These are phyloP conservation scores for Octomys mimax DNA, from an alignment of 2,797 vertebrate species.

Conservation along the genomic window DNA sequence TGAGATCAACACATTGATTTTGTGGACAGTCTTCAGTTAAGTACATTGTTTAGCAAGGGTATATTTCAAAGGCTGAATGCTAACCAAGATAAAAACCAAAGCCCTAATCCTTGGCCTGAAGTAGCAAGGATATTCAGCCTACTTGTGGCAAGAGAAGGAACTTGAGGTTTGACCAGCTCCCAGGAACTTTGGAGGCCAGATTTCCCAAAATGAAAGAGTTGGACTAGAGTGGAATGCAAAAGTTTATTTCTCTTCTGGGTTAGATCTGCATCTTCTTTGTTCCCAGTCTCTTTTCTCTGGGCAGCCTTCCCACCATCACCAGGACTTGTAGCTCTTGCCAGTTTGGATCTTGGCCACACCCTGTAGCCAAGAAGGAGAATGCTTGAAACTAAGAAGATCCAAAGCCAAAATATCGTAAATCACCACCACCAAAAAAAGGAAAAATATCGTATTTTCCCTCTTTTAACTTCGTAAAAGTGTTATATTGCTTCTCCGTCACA, in stretches of 20 bases:
- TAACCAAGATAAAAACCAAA: constrained; percentile 22
- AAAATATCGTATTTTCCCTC: constrained; percentile 55
- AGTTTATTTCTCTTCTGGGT: constrained; percentile 70
- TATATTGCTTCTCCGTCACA: constrained; percentile 3
- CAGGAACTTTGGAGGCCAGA: constrained; percentile 63
- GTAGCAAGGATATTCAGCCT: constrained; percentile 4
- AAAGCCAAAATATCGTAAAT: constrained; percentile 65
- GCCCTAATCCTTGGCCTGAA: constrained; percentile 26
- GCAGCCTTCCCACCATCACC: constrained; percentile 1
- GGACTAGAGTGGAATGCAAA: constrained; percentile 23
- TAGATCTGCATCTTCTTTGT: constrained; percentile 58
- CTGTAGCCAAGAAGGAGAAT: constrained; percentile 72
- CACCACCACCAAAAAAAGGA: constrained; percentile 49
- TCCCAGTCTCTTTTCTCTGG: constrained; percentile 60
- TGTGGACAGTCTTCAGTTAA: constrained; percentile 14
- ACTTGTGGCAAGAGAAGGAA: constrained; percentile 66
- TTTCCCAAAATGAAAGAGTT: constrained; percentile 72
- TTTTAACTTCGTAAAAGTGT: constrained; percentile 64
- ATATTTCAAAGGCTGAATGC: constrained; percentile 68
- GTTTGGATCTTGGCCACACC: constrained; percentile 35
- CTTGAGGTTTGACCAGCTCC: constrained; percentile 68
- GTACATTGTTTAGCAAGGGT: constrained; percentile 40
- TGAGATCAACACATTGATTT: constrained; percentile 28
- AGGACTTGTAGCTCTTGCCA: constrained; percentile 41
- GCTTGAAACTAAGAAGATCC: not conserved